Evolutionary conservation across 2,113 vertebrate species (phyloP).

Genomic region (Hipposideros armiger): DNA sequence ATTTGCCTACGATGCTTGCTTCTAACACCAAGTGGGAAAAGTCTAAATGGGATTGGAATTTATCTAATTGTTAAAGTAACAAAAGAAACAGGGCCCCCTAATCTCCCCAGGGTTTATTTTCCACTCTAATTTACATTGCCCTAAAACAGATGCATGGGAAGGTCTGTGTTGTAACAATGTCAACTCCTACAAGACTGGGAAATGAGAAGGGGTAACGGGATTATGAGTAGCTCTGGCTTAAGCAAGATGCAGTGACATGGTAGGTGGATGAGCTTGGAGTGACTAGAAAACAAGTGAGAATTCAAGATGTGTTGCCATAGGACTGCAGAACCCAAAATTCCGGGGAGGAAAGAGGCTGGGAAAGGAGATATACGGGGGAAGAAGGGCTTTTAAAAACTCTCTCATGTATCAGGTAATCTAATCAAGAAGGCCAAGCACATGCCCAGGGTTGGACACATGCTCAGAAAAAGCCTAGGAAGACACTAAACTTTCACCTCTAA

Average conservation of each 20-base stretch:
- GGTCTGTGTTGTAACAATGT: not conserved
- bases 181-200: not conserved
- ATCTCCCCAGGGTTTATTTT: not conserved
- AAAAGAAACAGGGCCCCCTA: not conserved
- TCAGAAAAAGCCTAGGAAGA: not conserved
- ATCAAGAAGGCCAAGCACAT: not conserved
- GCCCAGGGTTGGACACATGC: not conserved
- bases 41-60: not conserved
- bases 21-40: not conserved
- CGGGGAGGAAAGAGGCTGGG: not conserved
- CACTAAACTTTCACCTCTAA: not conserved
- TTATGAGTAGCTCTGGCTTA: not conserved
- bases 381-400: not conserved
- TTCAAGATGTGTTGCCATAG: not conserved
- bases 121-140: not conserved
- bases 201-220: not conserved
- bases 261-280: not conserved
- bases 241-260: not conserved
- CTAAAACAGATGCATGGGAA: not conserved
- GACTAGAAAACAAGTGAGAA: not conserved
- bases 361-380: not conserved
- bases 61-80: not conserved
- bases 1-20: not conserved
- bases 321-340: not conserved
- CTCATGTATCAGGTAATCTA: not conserved